A percentile compares a stretch with the other conserved stretches of the same genome.
Evolutionary conservation across 2,113 vertebrate species (phyloP).

Genomic region (Climacteris rufus): DNA sequence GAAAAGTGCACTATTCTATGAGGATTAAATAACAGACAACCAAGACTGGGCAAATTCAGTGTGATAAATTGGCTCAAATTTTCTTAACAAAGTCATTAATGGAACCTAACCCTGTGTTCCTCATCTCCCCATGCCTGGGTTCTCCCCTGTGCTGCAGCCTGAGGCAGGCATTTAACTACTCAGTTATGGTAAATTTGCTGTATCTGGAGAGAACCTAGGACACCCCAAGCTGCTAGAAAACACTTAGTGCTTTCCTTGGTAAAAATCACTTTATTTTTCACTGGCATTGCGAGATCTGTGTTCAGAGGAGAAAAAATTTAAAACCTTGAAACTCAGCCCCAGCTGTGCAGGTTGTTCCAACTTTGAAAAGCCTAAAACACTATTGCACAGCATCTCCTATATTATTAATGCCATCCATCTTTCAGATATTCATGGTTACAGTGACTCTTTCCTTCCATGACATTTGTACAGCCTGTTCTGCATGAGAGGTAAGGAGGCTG

Average conservation of each 20-base stretch:
- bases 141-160: background rate
- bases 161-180: background rate
- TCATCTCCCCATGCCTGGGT: background rate
- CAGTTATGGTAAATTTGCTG: background rate
- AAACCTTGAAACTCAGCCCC: background rate
- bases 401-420: background rate
- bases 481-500: background rate
- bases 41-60: background rate
- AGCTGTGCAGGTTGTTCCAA: background rate
- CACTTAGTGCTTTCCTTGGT: background rate
- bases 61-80: background rate
- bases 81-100: background rate
- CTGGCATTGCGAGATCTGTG: background rate
- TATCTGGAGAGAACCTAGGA: background rate
- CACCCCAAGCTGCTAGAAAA: background rate
- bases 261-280: background rate
- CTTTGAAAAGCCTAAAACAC: background rate
- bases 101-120: background rate
- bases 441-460: background rate
- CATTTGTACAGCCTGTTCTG: background rate
- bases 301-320: background rate
- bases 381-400: background rate
- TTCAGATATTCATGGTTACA: background rate
- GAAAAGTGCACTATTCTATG: background rate
- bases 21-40: background rate